A percentile compares a stretch with the other conserved stretches of the same genome.
phyloP scores from a whole-genome alignment of 2,113 vertebrate species.

The Osmerus eperlanus region DNA sequence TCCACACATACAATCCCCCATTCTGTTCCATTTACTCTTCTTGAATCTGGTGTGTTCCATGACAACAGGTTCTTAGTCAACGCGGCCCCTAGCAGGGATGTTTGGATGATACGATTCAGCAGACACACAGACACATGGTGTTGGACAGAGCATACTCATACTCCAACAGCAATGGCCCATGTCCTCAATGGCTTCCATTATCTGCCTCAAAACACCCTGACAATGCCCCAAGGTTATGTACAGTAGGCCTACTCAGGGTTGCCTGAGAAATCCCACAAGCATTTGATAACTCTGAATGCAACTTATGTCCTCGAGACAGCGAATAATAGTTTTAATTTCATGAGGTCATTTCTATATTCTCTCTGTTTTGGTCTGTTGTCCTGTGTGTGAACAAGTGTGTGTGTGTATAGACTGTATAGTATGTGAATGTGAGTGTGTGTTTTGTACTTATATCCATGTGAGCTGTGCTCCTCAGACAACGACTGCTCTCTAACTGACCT shows the following conservation, averaged over 20 bases:
- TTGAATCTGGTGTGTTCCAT: slow-evolving; percentile 39
- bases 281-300: slow-evolving; percentile 34
- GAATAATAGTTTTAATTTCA: slow-evolving; percentile 37
- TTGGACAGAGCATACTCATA: slow-evolving; percentile 33
- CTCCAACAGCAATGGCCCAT: slow-evolving; percentile 30
- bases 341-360: slow-evolving; percentile 30
- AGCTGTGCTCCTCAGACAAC: slow-evolving; percentile 46
- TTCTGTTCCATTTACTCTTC: slow-evolving; percentile 37
- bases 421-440: slow-evolving; percentile 2
- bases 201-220: slow-evolving; percentile 28
- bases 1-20: slow-evolving; percentile 38
- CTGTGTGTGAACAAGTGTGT: slow-evolving; percentile 10
- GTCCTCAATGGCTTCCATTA: slow-evolving; percentile 51
- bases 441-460: slow-evolving; percentile 46
- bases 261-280: slow-evolving; percentile 56
- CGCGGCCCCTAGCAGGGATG: slow-evolving; percentile 24
- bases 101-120: slow-evolving; percentile 42
- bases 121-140: slow-evolving; percentile 30
- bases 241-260: slow-evolving; percentile 35
- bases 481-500: slow-evolving; percentile 49
- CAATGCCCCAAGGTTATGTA: slow-evolving; percentile 58
- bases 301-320: slow-evolving; percentile 44
- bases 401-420: neutral
- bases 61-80: slow-evolving; percentile 44
- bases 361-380: slow-evolving; percentile 15